Percentiles rank a stretch among this genome's conserved stretches.
These are phyloP conservation scores for Corapipo altera DNA, from an alignment of 2,113 vertebrate genomes.

Conservation along the genomic window DNA sequence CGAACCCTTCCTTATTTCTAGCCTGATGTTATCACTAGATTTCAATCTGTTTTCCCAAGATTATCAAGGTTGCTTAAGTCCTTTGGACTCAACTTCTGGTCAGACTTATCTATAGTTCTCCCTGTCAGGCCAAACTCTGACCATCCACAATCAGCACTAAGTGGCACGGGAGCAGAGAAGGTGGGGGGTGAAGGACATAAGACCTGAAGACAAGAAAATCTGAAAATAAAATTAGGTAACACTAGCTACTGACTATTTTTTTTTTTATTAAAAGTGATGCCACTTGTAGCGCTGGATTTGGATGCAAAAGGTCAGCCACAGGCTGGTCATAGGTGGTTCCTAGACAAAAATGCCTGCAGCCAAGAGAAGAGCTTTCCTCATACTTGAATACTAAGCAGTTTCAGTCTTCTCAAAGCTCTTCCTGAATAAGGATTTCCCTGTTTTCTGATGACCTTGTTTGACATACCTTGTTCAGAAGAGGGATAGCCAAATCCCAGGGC, in stretches of 20 bases:
- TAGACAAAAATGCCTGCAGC: neutral
- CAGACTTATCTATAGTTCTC: neutral
- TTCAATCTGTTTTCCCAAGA: neutral
- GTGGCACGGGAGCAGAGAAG: neutral
- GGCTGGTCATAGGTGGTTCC: neutral
- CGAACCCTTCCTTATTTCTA: neutral
- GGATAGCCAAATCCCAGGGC: neutral
- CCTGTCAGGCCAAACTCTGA: neutral
- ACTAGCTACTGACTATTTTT: neutral
- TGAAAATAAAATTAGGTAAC: neutral
- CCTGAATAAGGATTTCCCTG: neutral
- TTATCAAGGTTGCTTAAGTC: neutral
- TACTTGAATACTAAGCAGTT: neutral
- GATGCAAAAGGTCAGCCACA: neutral
- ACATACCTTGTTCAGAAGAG: neutral
- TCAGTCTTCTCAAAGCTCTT: neutral
- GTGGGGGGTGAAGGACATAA: rapidly evolving
- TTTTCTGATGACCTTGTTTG: neutral
- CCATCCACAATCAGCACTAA: neutral
- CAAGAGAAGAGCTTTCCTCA: neutral
- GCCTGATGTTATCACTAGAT: neutral
- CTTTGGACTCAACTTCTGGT: neutral
- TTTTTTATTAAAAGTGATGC: neutral
- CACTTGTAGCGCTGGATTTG: neutral
- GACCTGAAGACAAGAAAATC: neutral